Evolutionary conservation across 2,797 vertebrate species (phyloP), one percentile per base, ranked within the genome.

Genomic region (Acipenser transmontanus): DNA sequence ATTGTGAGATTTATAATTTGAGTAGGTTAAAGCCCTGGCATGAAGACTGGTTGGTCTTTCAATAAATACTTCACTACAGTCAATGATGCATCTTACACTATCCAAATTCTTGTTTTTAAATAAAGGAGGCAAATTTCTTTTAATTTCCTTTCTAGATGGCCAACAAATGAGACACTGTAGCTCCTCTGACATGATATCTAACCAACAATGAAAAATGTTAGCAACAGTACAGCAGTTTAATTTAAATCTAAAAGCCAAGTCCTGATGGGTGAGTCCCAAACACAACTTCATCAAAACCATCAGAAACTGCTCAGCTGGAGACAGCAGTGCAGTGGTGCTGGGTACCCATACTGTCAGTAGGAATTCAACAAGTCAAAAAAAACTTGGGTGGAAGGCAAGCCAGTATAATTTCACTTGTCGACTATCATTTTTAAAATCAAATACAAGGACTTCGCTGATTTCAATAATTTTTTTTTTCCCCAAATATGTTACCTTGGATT

Each of bases 31-130:
- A 13, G 62, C 49, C 7, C 12, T 4, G 52, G 60, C 54, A 51
- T 61, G 66, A 14, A 67, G 62, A 67, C 66, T 67, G 62, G 66
- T 59, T 59, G 54, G 65, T 34, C 50, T 67, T 34, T 67, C 49
- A 62, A 62, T 49, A 12, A 62, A 62, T 2, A 47, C 49, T 51
- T 67, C 49, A 51, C 11, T 62, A 49, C 51, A 66, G 49, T 66
- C 54, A 57, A 66, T 66, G 47, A 17, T 59, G 10, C 65, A 66
- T 48, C 60, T 51, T 11, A 62, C 60, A 51, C 52, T 11, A 61
- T 62, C 48, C 34, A 51, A 67, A 67, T 49, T 49, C 48, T 17
- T 67, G 62, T 59, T 67, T 34, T 67, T 67, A 50, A 51, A 62
- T 48, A 62, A 49, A 50, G 66, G 50, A 14, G 54, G 60, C 49